Evolutionary conservation across 1,140 invertebrate genomes (phyloP).

Genomic region (Ceratina australensis): DNA sequence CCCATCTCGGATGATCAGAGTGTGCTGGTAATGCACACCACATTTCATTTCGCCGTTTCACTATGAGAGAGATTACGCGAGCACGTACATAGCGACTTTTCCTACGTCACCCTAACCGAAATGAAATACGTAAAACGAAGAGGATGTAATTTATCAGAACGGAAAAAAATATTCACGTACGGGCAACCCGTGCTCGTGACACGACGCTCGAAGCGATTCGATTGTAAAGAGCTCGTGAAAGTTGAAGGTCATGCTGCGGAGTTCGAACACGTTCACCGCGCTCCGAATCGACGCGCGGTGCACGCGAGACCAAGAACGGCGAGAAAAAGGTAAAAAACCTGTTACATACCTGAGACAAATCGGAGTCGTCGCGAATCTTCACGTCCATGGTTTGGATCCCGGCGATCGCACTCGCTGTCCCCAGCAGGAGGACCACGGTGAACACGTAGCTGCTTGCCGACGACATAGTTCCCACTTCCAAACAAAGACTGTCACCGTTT

Average conservation of each 20-base stretch:
- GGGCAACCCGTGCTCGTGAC: too few species aligned
- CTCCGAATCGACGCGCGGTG: too few species aligned
- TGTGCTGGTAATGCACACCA: not conserved
- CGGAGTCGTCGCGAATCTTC: slow-evolving; percentile 74
- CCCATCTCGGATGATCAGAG: too few species aligned
- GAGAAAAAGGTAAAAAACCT: not conserved
- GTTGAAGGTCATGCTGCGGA: slow-evolving; percentile 34
- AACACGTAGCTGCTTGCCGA: slow-evolving; percentile 13
- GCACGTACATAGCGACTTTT: not conserved
- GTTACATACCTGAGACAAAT: slow-evolving; percentile 75
- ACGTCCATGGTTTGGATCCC: slow-evolving; percentile 69
- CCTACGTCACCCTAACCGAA: too few species aligned
- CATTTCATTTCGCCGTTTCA: not conserved
- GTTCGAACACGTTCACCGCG: slow-evolving; percentile 15
- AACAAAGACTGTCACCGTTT: slow-evolving; percentile 31
- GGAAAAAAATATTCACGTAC: too few species aligned
- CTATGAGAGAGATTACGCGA: not conserved
- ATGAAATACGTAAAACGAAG: too few species aligned
- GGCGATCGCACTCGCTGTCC: slow-evolving; percentile 43
- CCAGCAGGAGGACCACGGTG: slow-evolving; percentile 46
- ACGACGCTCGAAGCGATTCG: too few species aligned
- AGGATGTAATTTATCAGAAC: too few species aligned
- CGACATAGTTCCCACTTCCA: slow-evolving; percentile 27
- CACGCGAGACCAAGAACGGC: too few species aligned
- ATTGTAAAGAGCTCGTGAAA: slow-evolving; percentile 2